phyloP scores from a whole-genome alignment of 2,888 invertebrate species.

The Nephrotoma appendiculata region DNA sequence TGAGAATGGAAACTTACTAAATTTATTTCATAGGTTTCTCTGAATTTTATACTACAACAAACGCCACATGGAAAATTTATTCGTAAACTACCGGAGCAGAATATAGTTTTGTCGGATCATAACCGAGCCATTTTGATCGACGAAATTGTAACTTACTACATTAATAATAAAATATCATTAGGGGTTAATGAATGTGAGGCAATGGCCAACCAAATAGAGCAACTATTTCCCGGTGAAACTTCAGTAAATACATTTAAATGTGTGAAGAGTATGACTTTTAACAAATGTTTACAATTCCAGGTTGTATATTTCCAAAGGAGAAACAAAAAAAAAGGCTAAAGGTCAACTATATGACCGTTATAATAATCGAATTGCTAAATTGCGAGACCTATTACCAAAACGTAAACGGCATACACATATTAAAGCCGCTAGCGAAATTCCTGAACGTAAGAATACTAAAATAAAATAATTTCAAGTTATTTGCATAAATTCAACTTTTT shows the following conservation, averaged over 20 bases:
- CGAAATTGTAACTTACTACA: background rate
- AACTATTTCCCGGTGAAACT: background rate
- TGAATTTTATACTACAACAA: no score
- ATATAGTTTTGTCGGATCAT: background rate
- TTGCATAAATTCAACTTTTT: background rate
- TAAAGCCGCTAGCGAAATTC: no score
- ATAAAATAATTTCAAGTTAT: no score
- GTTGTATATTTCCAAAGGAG: background rate
- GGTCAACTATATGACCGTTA: background rate
- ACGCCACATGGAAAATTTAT: no score
- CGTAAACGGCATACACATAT: no score
- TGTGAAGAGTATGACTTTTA: no score
- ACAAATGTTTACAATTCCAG: background rate
- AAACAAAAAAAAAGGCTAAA: background rate
- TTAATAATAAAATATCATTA: background rate
- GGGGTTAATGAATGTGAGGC: background rate
- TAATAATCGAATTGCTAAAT: background rate
- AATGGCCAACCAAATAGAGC: background rate
- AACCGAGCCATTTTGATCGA: background rate
- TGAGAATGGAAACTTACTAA: no score
- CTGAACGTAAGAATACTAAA: background rate
- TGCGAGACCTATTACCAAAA: background rate
- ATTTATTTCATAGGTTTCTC: no score
- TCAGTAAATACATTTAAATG: background rate
- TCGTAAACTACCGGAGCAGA: background rate